A percentile compares a stretch with the other conserved stretches of the same genome.
phyloP scores from a whole-genome alignment of 2,113 vertebrate species.

The Sinosuthora webbiana region DNA sequence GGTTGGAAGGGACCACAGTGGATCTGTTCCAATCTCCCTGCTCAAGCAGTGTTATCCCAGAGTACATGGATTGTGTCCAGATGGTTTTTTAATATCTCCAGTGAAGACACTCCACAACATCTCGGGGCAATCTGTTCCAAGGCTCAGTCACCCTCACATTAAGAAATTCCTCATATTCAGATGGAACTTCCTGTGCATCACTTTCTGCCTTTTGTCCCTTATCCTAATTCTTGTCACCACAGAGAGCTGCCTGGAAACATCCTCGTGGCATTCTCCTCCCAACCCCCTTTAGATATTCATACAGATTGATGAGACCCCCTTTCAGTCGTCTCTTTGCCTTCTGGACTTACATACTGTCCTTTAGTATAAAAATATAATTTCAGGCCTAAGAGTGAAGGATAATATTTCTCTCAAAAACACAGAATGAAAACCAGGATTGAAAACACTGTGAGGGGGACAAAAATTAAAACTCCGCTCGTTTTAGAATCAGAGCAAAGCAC shows the following conservation, averaged over 20 bases:
- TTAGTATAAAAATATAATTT: not conserved
- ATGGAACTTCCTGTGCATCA: not conserved
- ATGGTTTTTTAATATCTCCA: not conserved
- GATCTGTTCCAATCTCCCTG: not conserved
- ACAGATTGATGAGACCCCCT: not conserved
- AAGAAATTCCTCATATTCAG: not conserved
- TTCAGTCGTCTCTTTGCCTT: not conserved
- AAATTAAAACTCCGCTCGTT: not conserved
- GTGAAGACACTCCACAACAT: not conserved
- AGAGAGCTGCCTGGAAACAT: not conserved
- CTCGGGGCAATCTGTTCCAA: not conserved
- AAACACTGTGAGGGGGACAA: accelerated
- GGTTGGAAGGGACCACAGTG: not conserved
- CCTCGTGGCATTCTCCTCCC: not conserved
- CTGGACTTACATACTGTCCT: accelerated
- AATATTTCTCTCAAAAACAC: not conserved
- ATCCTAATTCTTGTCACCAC: not conserved
- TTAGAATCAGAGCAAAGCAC: not conserved
- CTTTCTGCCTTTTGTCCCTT: not conserved
- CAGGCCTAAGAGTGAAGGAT: not conserved
- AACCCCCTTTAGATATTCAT: not conserved
- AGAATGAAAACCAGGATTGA: not conserved
- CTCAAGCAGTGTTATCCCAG: not conserved
- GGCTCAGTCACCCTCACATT: not conserved
- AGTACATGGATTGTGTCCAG: not conserved